phyloP scores from a whole-genome alignment of 2,113 vertebrate genomes.

The Campylorhamphus procurvoides region DNA sequence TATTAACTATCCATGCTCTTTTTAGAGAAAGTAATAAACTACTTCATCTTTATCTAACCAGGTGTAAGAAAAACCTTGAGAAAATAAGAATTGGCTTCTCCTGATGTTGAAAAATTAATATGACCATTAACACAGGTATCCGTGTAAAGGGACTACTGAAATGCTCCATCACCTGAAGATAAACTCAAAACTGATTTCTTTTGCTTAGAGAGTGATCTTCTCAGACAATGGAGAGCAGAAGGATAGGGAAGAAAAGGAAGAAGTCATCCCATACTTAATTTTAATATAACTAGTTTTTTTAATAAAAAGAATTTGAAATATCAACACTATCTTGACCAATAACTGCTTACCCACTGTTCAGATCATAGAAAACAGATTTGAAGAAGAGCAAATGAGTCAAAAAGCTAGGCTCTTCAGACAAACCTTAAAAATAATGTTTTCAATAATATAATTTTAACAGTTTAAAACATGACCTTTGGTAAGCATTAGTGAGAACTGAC shows the following conservation, averaged over 20 bases:
- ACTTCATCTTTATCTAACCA: not conserved
- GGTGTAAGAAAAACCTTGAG: not conserved
- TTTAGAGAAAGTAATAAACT: not conserved
- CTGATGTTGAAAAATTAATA: not conserved
- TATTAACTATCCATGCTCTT: not conserved
- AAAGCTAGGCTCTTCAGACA: not conserved
- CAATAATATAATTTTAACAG: not conserved
- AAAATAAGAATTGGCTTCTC: not conserved
- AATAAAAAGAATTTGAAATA: not conserved
- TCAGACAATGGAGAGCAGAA: not conserved
- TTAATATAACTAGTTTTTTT: not conserved
- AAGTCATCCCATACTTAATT: not conserved
- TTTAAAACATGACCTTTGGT: not conserved
- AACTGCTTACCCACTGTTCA: not conserved
- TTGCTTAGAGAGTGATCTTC: not conserved
- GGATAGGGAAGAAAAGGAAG: not conserved
- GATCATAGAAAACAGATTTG: not conserved
- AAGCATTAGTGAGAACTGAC: not conserved
- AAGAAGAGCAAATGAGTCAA: not conserved
- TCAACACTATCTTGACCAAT: not conserved
- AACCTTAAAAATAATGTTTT: not conserved
- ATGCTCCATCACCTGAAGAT: not conserved
- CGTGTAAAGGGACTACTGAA: not conserved
- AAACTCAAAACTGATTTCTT: not conserved
- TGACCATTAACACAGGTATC: not conserved